Conservation (phyloP, 2,888 invertebrate genomes). For the Onchidella celtica region DNA sequence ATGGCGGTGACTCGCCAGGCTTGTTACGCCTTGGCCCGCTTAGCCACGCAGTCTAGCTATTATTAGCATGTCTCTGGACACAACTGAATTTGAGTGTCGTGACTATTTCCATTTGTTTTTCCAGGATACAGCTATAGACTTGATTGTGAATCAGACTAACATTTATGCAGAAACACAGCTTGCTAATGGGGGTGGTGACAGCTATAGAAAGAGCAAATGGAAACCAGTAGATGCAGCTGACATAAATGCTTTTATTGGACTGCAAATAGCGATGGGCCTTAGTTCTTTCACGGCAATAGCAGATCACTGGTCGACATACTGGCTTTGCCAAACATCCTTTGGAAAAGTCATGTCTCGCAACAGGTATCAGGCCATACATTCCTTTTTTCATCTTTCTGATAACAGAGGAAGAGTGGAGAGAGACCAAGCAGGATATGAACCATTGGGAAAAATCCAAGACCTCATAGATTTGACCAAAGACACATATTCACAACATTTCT, state of each 20-base stretch:
- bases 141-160: constrained; percentile 19
- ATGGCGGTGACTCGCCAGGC: too few relatives aligned
- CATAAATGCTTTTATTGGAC: not conserved
- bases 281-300: not conserved
- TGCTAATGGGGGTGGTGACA: not conserved
- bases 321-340: constrained; percentile 11
- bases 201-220: not conserved
- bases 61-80: too few relatives aligned
- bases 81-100: not conserved
- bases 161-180: constrained; percentile 5
- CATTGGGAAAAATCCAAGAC: constrained; percentile 4
- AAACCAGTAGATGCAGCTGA: not conserved
- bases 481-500: not conserved
- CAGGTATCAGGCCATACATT: not conserved
- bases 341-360: constrained; percentile 7
- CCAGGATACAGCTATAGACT: not conserved
- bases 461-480: constrained; percentile 2
- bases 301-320: constrained; percentile 21
- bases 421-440: constrained; percentile 21
- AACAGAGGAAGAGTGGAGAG: not conserved
- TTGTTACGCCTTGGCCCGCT: too few relatives aligned
- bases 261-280: constrained; percentile 26
- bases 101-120: constrained; percentile 22
- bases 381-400: constrained; percentile 20
- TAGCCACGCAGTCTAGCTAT: too few relatives aligned